Conservation (phyloP, 2,888 invertebrate genomes). For the Pristionchus maxplancki region DNA sequence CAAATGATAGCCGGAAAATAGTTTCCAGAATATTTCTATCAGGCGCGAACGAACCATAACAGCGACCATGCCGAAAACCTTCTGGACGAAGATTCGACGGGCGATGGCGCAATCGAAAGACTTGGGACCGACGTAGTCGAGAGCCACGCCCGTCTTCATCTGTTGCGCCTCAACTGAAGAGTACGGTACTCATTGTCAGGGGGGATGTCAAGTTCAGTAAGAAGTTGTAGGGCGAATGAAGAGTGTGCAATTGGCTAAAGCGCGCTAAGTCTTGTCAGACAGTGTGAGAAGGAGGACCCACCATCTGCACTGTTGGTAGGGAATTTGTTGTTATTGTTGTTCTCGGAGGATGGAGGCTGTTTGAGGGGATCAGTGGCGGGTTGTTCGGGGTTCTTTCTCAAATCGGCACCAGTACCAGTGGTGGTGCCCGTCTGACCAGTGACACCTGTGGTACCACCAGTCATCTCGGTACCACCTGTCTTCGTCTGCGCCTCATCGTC, state of each 20-base stretch:
- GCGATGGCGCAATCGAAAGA: background rate
- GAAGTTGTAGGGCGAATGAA: background rate
- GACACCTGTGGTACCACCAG: background rate
- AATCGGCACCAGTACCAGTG: no score
- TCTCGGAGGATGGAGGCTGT: background rate
- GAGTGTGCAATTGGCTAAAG: no score
- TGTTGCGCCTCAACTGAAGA: background rate
- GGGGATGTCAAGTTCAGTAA: background rate
- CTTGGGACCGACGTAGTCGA: background rate
- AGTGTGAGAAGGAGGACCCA: no score
- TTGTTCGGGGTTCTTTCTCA: background rate
- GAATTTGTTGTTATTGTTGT: background rate
- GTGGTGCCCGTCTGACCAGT: background rate
- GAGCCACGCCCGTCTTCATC: background rate
- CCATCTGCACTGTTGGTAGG: background rate
- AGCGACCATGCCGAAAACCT: slow-evolving; percentile 17
- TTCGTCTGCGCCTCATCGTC: background rate
- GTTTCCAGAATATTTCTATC: background rate
- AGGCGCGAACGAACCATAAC: background rate
- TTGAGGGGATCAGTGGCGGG: background rate
- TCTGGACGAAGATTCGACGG: slow-evolving; percentile 8
- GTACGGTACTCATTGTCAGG: background rate
- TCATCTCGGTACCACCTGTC: slow-evolving; percentile 8
- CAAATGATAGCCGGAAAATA: background rate
- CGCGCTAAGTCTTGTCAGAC: no score